These are phyloP conservation scores for Diadegma fenestrale DNA, from an alignment of 2,888 invertebrate species.

Conservation along the genomic window DNA sequence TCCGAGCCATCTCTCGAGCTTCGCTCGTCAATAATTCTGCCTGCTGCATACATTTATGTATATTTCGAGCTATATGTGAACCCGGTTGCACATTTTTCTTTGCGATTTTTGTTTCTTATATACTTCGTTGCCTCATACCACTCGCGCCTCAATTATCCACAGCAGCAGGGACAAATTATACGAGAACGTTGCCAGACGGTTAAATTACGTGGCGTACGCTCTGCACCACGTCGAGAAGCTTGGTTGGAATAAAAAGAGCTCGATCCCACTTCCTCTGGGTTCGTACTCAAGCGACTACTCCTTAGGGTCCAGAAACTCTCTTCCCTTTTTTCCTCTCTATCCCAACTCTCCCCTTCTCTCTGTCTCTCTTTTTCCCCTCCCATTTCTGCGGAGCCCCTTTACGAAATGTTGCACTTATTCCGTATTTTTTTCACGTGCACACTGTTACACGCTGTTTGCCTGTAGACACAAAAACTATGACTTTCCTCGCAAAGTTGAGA, in stretches of 20 bases:
- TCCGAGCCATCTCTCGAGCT: slow-evolving; percentile 17
- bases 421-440: background rate
- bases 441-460: background rate
- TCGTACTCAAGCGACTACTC: slow-evolving; percentile 16
- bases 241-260: slow-evolving; percentile 42
- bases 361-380: background rate
- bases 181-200: slow-evolving; percentile 64
- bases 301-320: slow-evolving; percentile 26
- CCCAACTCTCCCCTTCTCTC: background rate
- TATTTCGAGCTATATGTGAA: background rate
- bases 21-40: slow-evolving; percentile 64
- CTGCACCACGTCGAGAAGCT: slow-evolving; percentile 23
- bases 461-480: slow-evolving; percentile 23
- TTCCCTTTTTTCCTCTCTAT: background rate
- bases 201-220: slow-evolving; percentile 62
- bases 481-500: slow-evolving; percentile 24
- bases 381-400: background rate
- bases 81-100: background rate
- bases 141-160: slow-evolving; percentile 64
- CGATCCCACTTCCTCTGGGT: slow-evolving; percentile 32
- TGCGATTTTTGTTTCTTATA: slow-evolving; percentile 23
- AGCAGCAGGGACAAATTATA: slow-evolving; percentile 60
- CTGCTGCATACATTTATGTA: slow-evolving; percentile 7
- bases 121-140: slow-evolving; percentile 30
- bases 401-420: slow-evolving; percentile 11